Conservation (phyloP, 2,888 invertebrate species). For the Amphipyra tragopoginis region DNA sequence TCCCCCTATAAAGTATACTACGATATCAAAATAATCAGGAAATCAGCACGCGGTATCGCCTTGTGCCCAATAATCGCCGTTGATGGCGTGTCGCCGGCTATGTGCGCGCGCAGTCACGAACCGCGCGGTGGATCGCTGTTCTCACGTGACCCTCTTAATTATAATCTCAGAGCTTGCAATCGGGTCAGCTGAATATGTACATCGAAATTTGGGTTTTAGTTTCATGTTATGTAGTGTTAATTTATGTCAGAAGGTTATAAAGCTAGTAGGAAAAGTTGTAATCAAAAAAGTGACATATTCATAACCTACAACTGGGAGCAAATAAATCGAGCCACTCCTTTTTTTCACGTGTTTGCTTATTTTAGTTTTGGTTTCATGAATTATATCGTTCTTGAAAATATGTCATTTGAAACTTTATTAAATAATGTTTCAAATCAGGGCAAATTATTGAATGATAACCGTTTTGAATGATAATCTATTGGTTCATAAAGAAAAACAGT, state of each 20-base stretch:
- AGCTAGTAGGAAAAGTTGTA: too few species aligned
- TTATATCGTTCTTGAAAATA: too few species aligned
- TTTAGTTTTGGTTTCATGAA: too few species aligned
- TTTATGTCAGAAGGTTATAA: too few species aligned
- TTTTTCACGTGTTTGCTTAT: too few species aligned
- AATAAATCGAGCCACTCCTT: too few species aligned
- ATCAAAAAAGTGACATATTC: not conserved
- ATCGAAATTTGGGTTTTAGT: slow-evolving; percentile 8
- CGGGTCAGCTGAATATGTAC: slow-evolving; percentile 50
- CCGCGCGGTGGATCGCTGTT: slow-evolving; percentile 69
- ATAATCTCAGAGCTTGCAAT: slow-evolving; percentile 74
- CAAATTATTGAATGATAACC: too few species aligned
- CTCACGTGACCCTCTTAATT: slow-evolving; percentile 85
- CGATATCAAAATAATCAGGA: slow-evolving; percentile 66
- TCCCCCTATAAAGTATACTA: slow-evolving; percentile 31
- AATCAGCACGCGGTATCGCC: slow-evolving; percentile 80
- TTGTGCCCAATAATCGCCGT: slow-evolving; percentile 80
- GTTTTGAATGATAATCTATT: too few species aligned
- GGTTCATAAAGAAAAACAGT: too few species aligned
- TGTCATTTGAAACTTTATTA: too few species aligned
- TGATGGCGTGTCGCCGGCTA: slow-evolving; percentile 82
- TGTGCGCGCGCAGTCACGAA: slow-evolving; percentile 81
- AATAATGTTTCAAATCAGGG: too few species aligned
- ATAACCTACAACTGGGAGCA: too few species aligned
- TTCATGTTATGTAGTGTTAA: not conserved